Evolutionary conservation across 1,140 invertebrate genomes (phyloP), one percentile per base, ranked within the genome.

Genomic region (Drosophila sp.): DNA sequence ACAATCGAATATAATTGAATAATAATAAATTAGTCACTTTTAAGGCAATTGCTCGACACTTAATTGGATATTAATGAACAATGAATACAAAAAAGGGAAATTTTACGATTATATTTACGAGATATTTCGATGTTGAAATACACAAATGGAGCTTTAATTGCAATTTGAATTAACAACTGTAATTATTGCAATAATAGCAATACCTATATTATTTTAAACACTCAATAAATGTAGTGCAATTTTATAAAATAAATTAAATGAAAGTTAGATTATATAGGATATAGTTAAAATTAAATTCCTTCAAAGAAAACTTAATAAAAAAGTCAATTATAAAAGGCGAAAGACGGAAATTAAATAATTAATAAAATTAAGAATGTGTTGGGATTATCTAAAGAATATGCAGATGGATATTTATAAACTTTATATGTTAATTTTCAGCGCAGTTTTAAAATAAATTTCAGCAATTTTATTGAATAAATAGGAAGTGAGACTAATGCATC

Each of bases 11-110:
- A 7, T 7, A 29, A 7, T 9, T 11, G 45, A 21, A 27, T 70
- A n/a, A 32, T 46, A 16, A 53, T 25, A 46, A 45, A 45, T 70
- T 54, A 56, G 14, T 63, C 66, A 70, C 14, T 53, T 45, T 54
- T 63, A 38, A 53, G 48, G 14, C 38, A 62, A 54, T 53, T 14
- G 48, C 27, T 27, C 48, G 48, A 54, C 29, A 63, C 53, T 70
- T 45, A 43, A 69, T 34, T 41, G 43, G 51, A 16, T 34, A 27
- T 11, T 48, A 50, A 36, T 53, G 18, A 25, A 38, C 51, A 25
- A 45, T 34, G 25, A 36, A 45, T 32, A 34, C 4, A 4, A 13
- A 50, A 18, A 36, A 27, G 13, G 27, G 1, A 34, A 54, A 1
- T 29, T 2, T 38, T 38, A 38, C 36, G 36, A 38, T 11, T n/a